Percentiles rank a stretch among this genome's conserved stretches.
These are phyloP conservation scores for Drosophila barbarae DNA, from an alignment of 2,888 invertebrate genomes.

Conservation along the genomic window DNA sequence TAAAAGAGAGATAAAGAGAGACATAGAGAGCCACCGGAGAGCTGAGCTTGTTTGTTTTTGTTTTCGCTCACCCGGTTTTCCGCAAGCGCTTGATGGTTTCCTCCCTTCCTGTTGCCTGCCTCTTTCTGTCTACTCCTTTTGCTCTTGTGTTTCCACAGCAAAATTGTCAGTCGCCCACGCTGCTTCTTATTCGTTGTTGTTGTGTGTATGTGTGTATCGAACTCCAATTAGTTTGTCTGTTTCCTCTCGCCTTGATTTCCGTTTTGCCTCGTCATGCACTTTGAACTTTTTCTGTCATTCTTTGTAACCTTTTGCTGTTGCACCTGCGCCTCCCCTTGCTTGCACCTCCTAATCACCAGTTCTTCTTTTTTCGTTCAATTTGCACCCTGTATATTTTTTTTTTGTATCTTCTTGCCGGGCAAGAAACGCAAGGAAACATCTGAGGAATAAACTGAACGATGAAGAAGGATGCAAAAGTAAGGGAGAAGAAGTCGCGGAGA, in stretches of 20 bases:
- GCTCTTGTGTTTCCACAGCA: slow-evolving; percentile 17
- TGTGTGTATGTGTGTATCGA: slow-evolving; percentile 26
- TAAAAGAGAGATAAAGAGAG: not conserved
- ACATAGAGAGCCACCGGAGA: not conserved
- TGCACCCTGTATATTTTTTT: not conserved
- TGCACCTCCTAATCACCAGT: not conserved
- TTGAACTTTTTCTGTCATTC: slow-evolving; percentile 37
- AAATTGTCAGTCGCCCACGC: slow-evolving; percentile 37
- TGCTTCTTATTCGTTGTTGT: slow-evolving; percentile 7
- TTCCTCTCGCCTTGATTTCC: slow-evolving; percentile 44
- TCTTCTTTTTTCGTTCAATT: not conserved
- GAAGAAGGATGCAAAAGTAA: slow-evolving; percentile 8
- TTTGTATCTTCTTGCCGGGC: not conserved
- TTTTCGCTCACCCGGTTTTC: slow-evolving; percentile 45
- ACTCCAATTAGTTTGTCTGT: slow-evolving; percentile 38
- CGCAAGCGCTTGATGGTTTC: slow-evolving; percentile 21
- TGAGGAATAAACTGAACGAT: not conserved
- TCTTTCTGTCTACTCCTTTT: slow-evolving; percentile 5
- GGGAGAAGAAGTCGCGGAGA: not conserved
- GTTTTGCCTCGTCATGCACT: slow-evolving; percentile 43
- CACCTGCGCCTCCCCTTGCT: slow-evolving; percentile 6
- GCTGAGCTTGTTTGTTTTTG: slow-evolving; percentile 33
- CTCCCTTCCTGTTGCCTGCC: slow-evolving; percentile 1
- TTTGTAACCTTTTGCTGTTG: slow-evolving; percentile 8
- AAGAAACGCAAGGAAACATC: slow-evolving; percentile 1